Base-by-base conservation (phyloP, 1,140 invertebrate species). In the Fopius arisanus region DNA sequence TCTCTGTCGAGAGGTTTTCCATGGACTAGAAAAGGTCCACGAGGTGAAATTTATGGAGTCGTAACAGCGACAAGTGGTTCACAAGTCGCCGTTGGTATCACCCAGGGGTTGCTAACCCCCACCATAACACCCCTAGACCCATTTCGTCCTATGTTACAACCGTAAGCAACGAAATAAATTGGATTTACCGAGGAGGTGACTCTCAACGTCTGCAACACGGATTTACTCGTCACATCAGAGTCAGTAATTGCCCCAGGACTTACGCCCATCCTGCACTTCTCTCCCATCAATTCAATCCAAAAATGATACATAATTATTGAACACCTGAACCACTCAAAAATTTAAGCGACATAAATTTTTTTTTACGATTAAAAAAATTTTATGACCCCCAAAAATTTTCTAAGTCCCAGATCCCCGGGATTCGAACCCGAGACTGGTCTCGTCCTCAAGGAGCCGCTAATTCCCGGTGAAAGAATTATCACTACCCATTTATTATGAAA, bases 51-150 rank as follows among this genome's bases (percentile, higher is more conserved):
- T 88, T 88, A 88, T 88, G 84, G 84, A 81, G 81, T 81, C 79
- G 85, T 86, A 86, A 84, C 86, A 86, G 86, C 85, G 87, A 88
- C 87, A 88, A 88, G 87, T 87, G 86, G 85, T 87, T 88, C 83
- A 84, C 87, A 88, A 88, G 85, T 88, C 85, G 86, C 85, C 85
- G 82, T 79, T 86, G 82, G 84, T 84, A 85, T 86, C 86, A 84
- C 81, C 79, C 83, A 85, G 84, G 83, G 81, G 83, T 80, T 81
- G 78, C 43, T 54, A 37, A 48, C 19, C 43, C 69, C 2, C 40
- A 28, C 68, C 29, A 65, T 74, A 65, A 67, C 78, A 28, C 6
- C 7, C 16, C 7, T 23, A 54, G 72, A 72, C 71, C 75, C 75
- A 75, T 65, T 28, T 37, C 37, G 41, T 41, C 67, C 33, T 54